These are phyloP conservation scores for Pseudoatta argentina DNA, from an alignment of 1,140 invertebrate genomes.

Conservation along the genomic window DNA sequence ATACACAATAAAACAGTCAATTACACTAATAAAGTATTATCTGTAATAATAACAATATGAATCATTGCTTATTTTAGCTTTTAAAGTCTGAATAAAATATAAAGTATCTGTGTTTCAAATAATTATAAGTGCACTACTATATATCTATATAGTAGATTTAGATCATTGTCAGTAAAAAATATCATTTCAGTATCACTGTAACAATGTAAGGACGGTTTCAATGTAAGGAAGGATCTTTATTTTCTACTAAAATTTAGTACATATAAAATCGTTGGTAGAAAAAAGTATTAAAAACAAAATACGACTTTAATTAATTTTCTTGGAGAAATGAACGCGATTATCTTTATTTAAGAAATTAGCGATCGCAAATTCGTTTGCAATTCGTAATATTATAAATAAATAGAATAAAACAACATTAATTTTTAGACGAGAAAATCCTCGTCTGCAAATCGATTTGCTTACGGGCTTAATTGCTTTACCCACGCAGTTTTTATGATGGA, in stretches of 20 bases:
- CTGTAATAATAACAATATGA: too few relatives aligned
- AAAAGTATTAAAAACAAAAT: background rate
- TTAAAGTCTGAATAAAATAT: too few relatives aligned
- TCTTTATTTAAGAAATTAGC: background rate
- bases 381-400: background rate
- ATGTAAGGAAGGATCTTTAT: background rate
- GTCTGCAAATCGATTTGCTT: conserved; percentile 11
- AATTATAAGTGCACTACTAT: too few relatives aligned
- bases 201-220: too few relatives aligned
- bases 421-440: background rate
- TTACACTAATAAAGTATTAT: too few relatives aligned
- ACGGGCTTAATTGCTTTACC: background rate
- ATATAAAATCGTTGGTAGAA: background rate
- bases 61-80: too few relatives aligned
- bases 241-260: background rate
- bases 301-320: background rate
- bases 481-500: conserved; percentile 35
- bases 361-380: background rate
- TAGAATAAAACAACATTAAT: background rate
- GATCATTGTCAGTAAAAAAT: too few relatives aligned
- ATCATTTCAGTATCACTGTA: too few relatives aligned
- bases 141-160: too few relatives aligned
- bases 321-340: background rate
- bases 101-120: too few relatives aligned
- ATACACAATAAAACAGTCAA: too few relatives aligned